These are phyloP conservation scores for Tineola bisselliella DNA, from an alignment of 2,888 invertebrate species.

Conservation along the genomic window DNA sequence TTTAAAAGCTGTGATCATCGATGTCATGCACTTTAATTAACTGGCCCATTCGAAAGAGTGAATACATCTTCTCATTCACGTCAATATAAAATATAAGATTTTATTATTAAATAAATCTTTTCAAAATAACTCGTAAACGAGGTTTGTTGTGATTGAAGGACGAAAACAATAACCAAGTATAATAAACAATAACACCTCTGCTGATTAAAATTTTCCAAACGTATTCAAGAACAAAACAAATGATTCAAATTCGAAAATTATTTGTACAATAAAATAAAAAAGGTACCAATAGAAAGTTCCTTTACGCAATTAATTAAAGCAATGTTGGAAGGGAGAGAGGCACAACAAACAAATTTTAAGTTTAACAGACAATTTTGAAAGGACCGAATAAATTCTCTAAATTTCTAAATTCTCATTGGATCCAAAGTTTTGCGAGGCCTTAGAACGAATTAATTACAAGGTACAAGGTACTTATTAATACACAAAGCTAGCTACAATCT, in stretches of 20 bases:
- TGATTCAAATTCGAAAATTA: neutral
- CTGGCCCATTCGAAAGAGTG: too few relatives aligned
- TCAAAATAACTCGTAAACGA: too few relatives aligned
- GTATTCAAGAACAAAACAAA: neutral
- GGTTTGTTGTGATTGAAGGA: too few relatives aligned
- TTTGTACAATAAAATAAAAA: neutral
- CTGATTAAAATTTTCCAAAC: too few relatives aligned
- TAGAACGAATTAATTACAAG: conserved; percentile 5
- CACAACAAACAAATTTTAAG: conserved; percentile 5
- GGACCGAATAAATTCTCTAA: conserved; percentile 1
- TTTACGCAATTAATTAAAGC: neutral
- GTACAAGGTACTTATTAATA: conserved; percentile 4
- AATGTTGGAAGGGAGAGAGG: neutral
- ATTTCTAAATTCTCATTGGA: conserved; percentile 3
- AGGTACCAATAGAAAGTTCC: neutral
- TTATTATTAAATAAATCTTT: too few relatives aligned
- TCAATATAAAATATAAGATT: too few relatives aligned
- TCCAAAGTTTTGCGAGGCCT: neutral
- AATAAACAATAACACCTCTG: too few relatives aligned
- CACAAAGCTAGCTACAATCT: neutral
- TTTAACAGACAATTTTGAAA: conserved; percentile 7
- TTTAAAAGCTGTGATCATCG: neutral
- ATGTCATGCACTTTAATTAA: too few relatives aligned
- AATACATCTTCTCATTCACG: too few relatives aligned
- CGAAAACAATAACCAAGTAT: too few relatives aligned